A percentile compares a stretch with the other conserved stretches of the same genome.
phyloP scores from a whole-genome alignment of 1,140 invertebrate genomes.

The Drosophila repleta region DNA sequence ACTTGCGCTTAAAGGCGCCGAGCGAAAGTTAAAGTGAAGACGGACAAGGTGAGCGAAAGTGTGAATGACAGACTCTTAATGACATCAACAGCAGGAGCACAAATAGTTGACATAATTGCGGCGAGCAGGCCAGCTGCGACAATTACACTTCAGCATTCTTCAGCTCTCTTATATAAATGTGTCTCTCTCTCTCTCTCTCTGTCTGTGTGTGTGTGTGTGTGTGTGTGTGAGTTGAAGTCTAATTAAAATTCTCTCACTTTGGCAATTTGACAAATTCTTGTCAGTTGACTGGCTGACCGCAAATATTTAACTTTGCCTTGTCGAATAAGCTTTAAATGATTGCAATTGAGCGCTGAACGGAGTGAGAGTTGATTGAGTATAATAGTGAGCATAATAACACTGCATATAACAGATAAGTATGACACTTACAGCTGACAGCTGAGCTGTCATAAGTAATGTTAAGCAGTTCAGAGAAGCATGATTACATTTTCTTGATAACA shows the following conservation, averaged over 20 bases:
- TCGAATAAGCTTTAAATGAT: neutral
- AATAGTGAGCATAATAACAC: too few relatives aligned
- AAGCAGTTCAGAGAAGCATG: too few relatives aligned
- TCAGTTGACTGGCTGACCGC: constrained; percentile 11
- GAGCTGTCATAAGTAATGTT: too few relatives aligned
- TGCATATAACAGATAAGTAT: too few relatives aligned
- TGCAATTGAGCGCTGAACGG: neutral
- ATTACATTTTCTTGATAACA: too few relatives aligned
- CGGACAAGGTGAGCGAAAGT: constrained; percentile 41
- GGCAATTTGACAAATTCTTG: constrained; percentile 4
- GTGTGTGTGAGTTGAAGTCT: constrained; percentile 11
- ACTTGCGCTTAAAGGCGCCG: constrained; percentile 48
- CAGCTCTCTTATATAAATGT: too few relatives aligned
- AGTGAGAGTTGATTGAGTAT: neutral
- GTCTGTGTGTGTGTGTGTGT: neutral
- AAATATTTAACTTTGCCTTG: constrained; percentile 18
- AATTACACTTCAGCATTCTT: constrained; percentile 31
- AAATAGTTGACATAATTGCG: constrained; percentile 54
- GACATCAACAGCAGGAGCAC: constrained; percentile 12
- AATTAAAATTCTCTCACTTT: constrained; percentile 35
- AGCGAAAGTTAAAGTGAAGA: constrained; percentile 23
- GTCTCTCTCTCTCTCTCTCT: too few relatives aligned
- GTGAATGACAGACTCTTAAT: constrained; percentile 60
- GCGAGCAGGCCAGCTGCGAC: constrained; percentile 13
- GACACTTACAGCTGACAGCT: too few relatives aligned